Base-by-base conservation (phyloP, 2,113 vertebrate species). In the Archilochus colubris region DNA sequence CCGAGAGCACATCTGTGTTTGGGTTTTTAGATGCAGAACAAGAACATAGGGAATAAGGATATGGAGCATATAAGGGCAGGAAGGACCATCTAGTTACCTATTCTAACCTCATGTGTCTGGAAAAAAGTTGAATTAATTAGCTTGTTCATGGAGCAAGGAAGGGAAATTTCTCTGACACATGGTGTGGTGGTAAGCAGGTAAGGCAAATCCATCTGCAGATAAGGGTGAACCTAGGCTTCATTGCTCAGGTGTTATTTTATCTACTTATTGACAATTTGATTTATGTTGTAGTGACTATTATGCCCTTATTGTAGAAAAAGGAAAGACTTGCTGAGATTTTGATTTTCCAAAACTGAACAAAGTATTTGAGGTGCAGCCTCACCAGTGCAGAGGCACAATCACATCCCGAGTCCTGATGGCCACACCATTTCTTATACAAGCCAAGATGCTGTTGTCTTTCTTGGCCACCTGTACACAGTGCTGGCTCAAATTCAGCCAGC, bases 401-500 rank as follows among this genome's bases (percentile, higher is more conserved):
- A 57, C 55, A n/a, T 19, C 30, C 30, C 18, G 21, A n/a, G 55
- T 57, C 18, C 55, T 57, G 55, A 18, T 57, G 30, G 19, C 30
- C 55, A 57, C 31, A 31, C 19, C 7, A 12, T 21, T 57, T n/a
- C 30, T 57, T 30, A 57, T n/a, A 57, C 30, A 57, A 21, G 55
- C 30, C 55, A n/a, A 30, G 19, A 57, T n/a, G 30, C 55, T 57
- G 12, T n/a, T 57, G 30, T 18, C 30, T 19, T 31, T n/a, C 18
- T 57, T n/a, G 30, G 30, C 55, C 55, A n/a, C 55, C 30, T 57
- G 55, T 19, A 31, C 55, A 57, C 28, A 31, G 30, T 57, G 55
- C 30, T 57, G 19, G 19, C 30, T n/a, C 28, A 7, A 6, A 10
- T 58, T 68, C 24, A 53, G 10, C 6, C 0, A 0, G 13, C 31